Evolutionary conservation across 92 coral and sea anemone species (phyloP), one percentile per base, ranked within the genome.

Genomic region (Siderastrea siderea): DNA sequence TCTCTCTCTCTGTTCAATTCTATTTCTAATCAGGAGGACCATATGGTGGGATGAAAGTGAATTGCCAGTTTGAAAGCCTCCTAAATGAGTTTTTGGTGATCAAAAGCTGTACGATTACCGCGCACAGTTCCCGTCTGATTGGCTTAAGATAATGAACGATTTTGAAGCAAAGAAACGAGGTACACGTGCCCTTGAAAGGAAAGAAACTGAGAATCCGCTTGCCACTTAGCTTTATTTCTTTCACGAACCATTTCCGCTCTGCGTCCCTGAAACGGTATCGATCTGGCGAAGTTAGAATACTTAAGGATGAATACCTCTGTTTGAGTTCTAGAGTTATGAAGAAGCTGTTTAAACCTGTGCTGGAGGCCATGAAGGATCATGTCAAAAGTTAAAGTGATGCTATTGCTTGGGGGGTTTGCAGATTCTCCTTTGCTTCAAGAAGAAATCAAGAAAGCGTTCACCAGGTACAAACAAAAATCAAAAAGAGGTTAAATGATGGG

Each of bases 391-490:
- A 74, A 88, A 63, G 84, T 85, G 16, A 50, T 94, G 77, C 93
- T 94, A 67, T 81, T 94, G 15, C 95, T 94, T 6, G 96, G 96
- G n/a, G 96, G 96, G 5, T 91, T 94, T 64, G 94, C 96, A 2
- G 88, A 91, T 59, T 90, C 95, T 50, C 52, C 81, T n/a, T 84
- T 89, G 2, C 87, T 94, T 10, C 92, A 93, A 60, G 75, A 74
- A n/a, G 88, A 87, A 8, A 88, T 94, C 71, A 83, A 55, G n/a
- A 87, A 68, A 14, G 91, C 81, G 53, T 93, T 93, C 57, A 77
- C 90, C 14, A 83, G 65, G 75, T 71, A 46, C 5, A 55, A 19
- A 26, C 38, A 26, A 26, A 26, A 26, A 26, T 26, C 38, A 26
- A 26, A 26, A 26, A 26, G 38, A 26, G 38, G 38, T 26, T 26